Conservation (phyloP, 2,113 vertebrate species). For the Pan paniscus region DNA sequence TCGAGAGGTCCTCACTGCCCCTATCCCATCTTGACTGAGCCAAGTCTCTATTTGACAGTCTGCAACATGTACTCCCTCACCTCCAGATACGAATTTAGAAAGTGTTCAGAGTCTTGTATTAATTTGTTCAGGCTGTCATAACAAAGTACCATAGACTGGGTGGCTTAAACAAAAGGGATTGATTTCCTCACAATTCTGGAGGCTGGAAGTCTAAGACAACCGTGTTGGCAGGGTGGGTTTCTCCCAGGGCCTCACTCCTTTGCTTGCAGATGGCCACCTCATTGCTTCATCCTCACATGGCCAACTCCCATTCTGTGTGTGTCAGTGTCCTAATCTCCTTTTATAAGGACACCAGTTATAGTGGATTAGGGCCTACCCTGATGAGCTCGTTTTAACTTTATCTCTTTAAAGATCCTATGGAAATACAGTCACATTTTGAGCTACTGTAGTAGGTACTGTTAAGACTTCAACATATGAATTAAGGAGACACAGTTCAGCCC, state of each 20-base stretch:
- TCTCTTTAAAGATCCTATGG: not conserved
- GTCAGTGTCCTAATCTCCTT: not conserved
- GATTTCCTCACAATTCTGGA: not conserved
- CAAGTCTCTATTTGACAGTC: not conserved
- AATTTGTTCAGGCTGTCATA: not conserved
- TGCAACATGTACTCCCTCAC: not conserved
- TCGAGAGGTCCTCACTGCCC: not conserved
- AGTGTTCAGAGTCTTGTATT: not conserved
- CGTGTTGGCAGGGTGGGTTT: not conserved
- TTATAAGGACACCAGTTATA: not conserved
- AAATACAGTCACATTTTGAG: not conserved
- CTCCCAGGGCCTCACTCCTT: not conserved
- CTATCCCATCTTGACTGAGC: not conserved
- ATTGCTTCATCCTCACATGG: not conserved
- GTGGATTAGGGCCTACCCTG: not conserved
- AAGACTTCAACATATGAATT: not conserved
- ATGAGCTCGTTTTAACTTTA: not conserved
- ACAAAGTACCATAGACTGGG: not conserved
- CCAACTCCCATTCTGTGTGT: not conserved
- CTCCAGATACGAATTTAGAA: not conserved
- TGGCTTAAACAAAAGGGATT: not conserved
- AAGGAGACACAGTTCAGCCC: not conserved
- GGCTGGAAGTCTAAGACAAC: not conserved
- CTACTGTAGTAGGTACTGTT: not conserved
- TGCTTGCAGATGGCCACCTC: not conserved